Evolutionary conservation across 2,888 invertebrate species (phyloP), one percentile per base, ranked within the genome.

Genomic region (Sclerodermus sp.): DNA sequence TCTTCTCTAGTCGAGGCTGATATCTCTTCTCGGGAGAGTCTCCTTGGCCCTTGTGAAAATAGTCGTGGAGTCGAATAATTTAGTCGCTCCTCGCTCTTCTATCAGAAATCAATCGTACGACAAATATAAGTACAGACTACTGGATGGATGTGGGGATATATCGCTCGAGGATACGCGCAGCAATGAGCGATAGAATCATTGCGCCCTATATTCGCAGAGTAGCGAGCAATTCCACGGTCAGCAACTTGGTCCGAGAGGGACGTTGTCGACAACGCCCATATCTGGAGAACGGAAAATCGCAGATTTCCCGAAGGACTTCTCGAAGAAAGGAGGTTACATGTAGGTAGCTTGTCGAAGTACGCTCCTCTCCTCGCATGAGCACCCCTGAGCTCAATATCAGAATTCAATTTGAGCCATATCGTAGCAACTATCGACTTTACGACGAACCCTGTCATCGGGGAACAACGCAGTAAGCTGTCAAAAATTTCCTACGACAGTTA

Each of bases 261-360:
- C 12, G 4, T 34, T 13, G 34, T n/a, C 4, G 34, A 34, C 34
- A 30, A 12, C n/a, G 34, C n/a, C 13, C 34, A 34, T 34, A 34
- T 13, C 34, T 91, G 91, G 74, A 83, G 89, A 49, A 89, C 90
- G 46, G 87, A 89, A 73, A 92, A 92, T 80, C 88, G 89, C 0
- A 87, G 89, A 82, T 89, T 91, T 76, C 87, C 88, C 13, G 88
- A 87, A 45, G 87, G 87, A 62, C 85, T 86, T 41, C 79, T 87
- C 37, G 89, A 90, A 78, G 88, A 90, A 71, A 84, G n/a, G 34
- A 12, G 86, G 34, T n/a, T 12, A 14, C 15, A 10, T 14, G 4
- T 6, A 14, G 15, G 16, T 38, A 9, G 5, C 10, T 13, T 36
- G 10, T 36, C 39, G 45, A 42, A 16, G 15, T 17, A 13, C 12